These are phyloP conservation scores for Spinibarbus caldwelli DNA, from an alignment of 2,797 vertebrate genomes.

Conservation along the genomic window DNA sequence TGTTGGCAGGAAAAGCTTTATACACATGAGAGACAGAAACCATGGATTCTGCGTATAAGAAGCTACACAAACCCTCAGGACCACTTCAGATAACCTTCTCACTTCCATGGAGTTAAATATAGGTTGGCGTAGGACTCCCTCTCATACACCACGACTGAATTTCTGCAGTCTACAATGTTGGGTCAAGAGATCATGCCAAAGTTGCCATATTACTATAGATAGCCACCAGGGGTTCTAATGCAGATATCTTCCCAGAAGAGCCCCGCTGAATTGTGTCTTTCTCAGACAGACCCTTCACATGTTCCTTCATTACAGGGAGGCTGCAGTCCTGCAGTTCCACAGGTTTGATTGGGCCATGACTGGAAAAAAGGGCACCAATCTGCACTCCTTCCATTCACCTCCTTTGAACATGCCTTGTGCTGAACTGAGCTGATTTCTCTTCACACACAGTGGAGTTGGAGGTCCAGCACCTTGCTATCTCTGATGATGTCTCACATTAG, in stretches of 20 bases:
- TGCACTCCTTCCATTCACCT: conserved; percentile 13
- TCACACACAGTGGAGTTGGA: neutral
- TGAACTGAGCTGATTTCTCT: conserved; percentile 7
- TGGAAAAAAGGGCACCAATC: conserved; percentile 4
- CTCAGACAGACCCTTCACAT: conserved; percentile 7
- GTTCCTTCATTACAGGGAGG: conserved; percentile 23
- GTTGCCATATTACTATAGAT: neutral
- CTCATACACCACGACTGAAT: neutral
- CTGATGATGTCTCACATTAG: conserved; percentile 8
- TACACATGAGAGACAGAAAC: conserved; percentile 52
- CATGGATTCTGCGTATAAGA: conserved; percentile 40
- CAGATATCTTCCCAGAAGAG: neutral
- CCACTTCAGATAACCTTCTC: conserved; percentile 21
- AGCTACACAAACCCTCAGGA: conserved; percentile 20
- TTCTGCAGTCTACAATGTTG: neutral
- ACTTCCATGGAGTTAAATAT: conserved; percentile 2
- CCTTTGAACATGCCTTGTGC: neutral
- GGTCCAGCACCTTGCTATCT: conserved; percentile 17
- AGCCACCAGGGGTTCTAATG: neutral
- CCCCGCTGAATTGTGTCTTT: neutral
- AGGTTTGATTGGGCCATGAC: conserved; percentile 49
- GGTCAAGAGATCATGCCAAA: neutral
- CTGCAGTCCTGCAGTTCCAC: conserved; percentile 29
- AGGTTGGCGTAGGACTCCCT: neutral
- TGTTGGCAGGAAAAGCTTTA: conserved; percentile 53